Conservation (phyloP, 2,888 invertebrate species). For the Schrankia costaestrigalis region DNA sequence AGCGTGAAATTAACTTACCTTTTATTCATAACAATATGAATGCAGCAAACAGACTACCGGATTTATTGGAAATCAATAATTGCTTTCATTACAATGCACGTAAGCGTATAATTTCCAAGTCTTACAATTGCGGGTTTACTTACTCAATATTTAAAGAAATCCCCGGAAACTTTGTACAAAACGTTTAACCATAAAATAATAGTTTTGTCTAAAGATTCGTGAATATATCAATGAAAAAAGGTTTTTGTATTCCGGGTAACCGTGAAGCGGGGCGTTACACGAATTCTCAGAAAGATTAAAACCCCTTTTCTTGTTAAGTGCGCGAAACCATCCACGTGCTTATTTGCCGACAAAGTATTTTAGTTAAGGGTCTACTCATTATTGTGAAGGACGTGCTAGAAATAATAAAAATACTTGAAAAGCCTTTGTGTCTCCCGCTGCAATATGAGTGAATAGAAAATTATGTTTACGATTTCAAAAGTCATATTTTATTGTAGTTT, state of each 20-base stretch:
- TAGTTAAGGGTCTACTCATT: constrained; percentile 45
- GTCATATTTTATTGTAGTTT: constrained; percentile 61
- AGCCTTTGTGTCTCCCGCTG: constrained; percentile 38
- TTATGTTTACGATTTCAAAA: constrained; percentile 58
- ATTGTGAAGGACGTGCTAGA: constrained; percentile 59
- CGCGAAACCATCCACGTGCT: constrained; percentile 61
- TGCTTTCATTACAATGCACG: constrained; percentile 45
- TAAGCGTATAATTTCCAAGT: constrained; percentile 45
- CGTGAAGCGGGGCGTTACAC: constrained; percentile 25
- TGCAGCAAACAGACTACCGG: constrained; percentile 40
- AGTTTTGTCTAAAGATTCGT: constrained; percentile 39
- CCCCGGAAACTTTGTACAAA: constrained; percentile 29
- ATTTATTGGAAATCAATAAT: constrained; percentile 46
- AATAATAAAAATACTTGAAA: constrained; percentile 61
- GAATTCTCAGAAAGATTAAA: constrained; percentile 53
- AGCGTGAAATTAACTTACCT: constrained; percentile 41
- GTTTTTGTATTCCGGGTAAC: constrained; percentile 39
- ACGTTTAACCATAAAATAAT: constrained; percentile 34
- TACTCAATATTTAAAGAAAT: constrained; percentile 23
- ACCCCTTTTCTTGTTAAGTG: constrained; percentile 58
- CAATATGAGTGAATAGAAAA: constrained; percentile 51
- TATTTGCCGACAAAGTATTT: constrained; percentile 55
- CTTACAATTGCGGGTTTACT: constrained; percentile 24
- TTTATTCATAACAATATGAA: constrained; percentile 33
- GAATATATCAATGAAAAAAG: constrained; percentile 36